These are phyloP conservation scores for Serinus canaria DNA, from an alignment of 2,113 vertebrate species.

Conservation along the genomic window DNA sequence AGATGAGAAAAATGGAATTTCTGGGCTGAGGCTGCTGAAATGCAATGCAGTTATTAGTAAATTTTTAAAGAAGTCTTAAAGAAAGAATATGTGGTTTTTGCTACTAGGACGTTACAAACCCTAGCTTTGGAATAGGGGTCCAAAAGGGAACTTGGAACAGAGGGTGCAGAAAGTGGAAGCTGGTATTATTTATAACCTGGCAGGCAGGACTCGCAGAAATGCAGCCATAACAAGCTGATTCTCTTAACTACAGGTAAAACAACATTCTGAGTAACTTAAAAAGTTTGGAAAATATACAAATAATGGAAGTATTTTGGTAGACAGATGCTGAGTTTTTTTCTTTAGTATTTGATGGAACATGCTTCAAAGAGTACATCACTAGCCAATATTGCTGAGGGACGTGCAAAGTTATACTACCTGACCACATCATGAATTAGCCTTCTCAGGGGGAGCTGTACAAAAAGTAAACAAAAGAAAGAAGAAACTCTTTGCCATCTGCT, in stretches of 20 bases:
- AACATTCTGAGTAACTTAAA: constrained; percentile 39
- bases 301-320: constrained; percentile 22
- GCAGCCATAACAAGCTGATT: constrained; percentile 40
- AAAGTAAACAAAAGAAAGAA: constrained; percentile 28
- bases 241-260: constrained; percentile 61
- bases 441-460: constrained; percentile 35
- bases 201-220: constrained; percentile 37
- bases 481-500: constrained; percentile 51
- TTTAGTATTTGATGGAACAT: constrained; percentile 47
- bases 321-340: constrained; percentile 41
- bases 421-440: constrained; percentile 61
- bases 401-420: constrained; percentile 46
- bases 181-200: constrained; percentile 59
- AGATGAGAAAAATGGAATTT: neutral
- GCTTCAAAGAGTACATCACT: constrained; percentile 47
- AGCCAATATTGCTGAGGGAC: constrained; percentile 45
- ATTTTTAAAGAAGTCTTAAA: neutral
- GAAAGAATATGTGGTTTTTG: neutral
- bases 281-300: constrained; percentile 40
- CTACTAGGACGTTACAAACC: neutral
- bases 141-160: constrained; percentile 1
- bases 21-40: neutral
- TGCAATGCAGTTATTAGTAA: neutral
- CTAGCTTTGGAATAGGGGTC: neutral
- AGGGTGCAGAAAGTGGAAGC: constrained; percentile 15